A percentile compares a stretch with the other conserved stretches of the same genome.
Conservation (phyloP, 2,113 vertebrate genomes). For the Anoplopoma fimbria region DNA sequence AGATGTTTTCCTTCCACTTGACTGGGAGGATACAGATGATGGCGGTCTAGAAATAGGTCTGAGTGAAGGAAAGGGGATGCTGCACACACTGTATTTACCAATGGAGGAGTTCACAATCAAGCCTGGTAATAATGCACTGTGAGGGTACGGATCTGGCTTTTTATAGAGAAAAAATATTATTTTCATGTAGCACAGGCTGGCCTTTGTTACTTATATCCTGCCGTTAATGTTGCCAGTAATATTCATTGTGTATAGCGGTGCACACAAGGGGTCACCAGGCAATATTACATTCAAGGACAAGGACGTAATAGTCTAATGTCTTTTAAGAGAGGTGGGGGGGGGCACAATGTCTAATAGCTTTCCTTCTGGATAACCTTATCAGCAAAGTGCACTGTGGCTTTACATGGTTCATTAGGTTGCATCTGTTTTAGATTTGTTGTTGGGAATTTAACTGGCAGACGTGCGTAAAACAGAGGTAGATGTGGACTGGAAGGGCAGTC, state of each 20-base stretch:
- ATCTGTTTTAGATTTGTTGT: constrained; percentile 14
- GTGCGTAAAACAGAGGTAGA: not conserved
- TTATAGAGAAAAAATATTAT: not conserved
- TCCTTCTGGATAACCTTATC: constrained; percentile 38
- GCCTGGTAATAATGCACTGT: constrained; percentile 8
- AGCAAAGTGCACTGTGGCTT: constrained; percentile 30
- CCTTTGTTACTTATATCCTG: constrained; percentile 25
- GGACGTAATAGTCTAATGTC: constrained; percentile 25
- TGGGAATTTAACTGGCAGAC: not conserved
- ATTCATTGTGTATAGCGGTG: not conserved
- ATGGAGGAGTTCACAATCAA: not conserved
- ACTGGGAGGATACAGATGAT: constrained; percentile 59
- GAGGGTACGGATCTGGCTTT: not conserved
- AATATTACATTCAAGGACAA: constrained; percentile 27
- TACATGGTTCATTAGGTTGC: constrained; percentile 25
- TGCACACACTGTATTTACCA: constrained; percentile 31
- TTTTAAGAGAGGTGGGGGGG: constrained; percentile 18
- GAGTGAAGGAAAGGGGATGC: constrained; percentile 37
- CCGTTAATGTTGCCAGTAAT: constrained; percentile 3
- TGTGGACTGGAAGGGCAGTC: not conserved
- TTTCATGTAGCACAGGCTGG: not conserved
- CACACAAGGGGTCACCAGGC: constrained; percentile 1
- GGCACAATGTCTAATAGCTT: constrained; percentile 22
- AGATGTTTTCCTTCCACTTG: constrained; percentile 67
- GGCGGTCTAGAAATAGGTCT: constrained; percentile 69